phyloP scores from a whole-genome alignment of 1,140 invertebrate genomes.

The Orchestia grillus region DNA sequence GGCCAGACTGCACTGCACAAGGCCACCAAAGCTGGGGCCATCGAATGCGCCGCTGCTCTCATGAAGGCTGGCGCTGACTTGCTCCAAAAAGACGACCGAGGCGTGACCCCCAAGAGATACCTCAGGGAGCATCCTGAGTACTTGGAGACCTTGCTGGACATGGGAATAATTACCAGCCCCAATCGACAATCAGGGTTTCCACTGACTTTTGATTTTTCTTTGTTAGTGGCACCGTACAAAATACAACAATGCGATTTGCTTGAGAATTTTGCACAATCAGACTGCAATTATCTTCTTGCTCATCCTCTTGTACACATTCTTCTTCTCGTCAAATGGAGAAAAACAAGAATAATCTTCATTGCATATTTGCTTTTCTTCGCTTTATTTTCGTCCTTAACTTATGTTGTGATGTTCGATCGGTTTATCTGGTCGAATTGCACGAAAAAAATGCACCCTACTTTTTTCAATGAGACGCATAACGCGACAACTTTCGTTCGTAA shows the following conservation, averaged over 20 bases:
- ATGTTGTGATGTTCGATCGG: slow-evolving; percentile 1
- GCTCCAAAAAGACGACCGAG: slow-evolving; percentile 69
- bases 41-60: slow-evolving; percentile 72
- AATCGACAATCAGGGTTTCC: slow-evolving; percentile 57
- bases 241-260: slow-evolving; percentile 45
- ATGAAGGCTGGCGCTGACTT: slow-evolving; percentile 72
- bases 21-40: slow-evolving; percentile 72
- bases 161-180: slow-evolving; percentile 57
- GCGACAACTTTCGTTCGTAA: too few species aligned
- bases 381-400: neutral
- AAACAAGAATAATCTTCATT: slow-evolving; percentile 21
- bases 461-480: neutral
- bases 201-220: slow-evolving; percentile 56
- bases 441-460: neutral
- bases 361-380: slow-evolving; percentile 23
- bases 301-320: slow-evolving; percentile 19
- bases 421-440: slow-evolving; percentile 27
- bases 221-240: slow-evolving; percentile 27
- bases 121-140: slow-evolving; percentile 31
- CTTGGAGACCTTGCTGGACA: slow-evolving; percentile 50
- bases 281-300: slow-evolving; percentile 19
- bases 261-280: slow-evolving; percentile 23
- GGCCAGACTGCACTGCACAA: slow-evolving; percentile 75
- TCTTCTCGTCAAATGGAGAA: slow-evolving; percentile 46
- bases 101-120: slow-evolving; percentile 51